Conservation (phyloP, 2,797 vertebrate genomes). For the Catamblyrhynchus diadema region DNA sequence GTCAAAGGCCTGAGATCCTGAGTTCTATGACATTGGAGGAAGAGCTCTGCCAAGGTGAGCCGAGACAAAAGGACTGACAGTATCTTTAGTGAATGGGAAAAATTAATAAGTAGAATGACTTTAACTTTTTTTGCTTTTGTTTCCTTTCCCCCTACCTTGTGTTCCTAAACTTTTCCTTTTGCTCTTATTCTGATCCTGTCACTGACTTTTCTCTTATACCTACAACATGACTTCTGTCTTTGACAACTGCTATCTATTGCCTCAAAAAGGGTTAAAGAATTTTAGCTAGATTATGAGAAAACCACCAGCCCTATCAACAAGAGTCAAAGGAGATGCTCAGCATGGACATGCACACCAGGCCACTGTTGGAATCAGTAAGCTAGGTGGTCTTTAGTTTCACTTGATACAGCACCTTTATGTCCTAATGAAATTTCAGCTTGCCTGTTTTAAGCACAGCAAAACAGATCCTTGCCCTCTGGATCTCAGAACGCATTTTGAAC, state of each 20-base stretch:
- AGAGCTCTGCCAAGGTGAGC: not conserved
- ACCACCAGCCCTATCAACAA: not conserved
- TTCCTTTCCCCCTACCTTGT: accelerated
- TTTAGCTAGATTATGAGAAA: not conserved
- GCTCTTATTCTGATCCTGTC: not conserved
- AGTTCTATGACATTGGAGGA: not conserved
- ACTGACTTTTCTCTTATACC: not conserved
- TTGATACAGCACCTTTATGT: not conserved
- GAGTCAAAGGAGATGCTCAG: not conserved
- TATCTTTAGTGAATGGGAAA: not conserved
- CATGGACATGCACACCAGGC: no score
- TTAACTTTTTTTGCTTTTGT: not conserved
- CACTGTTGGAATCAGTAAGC: not conserved
- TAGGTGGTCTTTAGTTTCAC: not conserved
- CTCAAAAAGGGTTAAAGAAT: not conserved
- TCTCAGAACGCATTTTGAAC: not conserved
- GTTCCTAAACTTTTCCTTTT: not conserved
- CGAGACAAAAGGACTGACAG: not conserved
- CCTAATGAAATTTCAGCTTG: not conserved
- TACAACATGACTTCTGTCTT: not conserved
- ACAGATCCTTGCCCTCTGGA: not conserved
- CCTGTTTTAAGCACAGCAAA: not conserved
- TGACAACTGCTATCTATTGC: not conserved
- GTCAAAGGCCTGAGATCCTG: not conserved
- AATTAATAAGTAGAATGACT: not conserved